A percentile compares a stretch with the other conserved stretches of the same genome.
Evolutionary conservation across 2,113 vertebrate species (phyloP).

Genomic region (Seriola quinqueradiata): DNA sequence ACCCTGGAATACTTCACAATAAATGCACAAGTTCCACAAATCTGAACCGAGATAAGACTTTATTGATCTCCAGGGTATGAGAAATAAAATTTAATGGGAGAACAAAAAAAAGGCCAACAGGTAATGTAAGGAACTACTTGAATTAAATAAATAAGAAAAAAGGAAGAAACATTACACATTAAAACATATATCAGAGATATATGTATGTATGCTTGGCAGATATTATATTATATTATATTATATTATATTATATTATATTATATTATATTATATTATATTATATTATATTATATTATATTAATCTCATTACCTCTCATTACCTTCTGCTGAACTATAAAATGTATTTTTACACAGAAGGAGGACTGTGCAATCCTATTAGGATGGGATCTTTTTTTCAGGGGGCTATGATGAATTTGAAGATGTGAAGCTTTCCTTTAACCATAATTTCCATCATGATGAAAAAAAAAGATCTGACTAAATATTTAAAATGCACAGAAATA

Average conservation of each 20-base stretch:
- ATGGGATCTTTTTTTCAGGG: neutral
- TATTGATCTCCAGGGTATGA: neutral
- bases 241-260: too few relatives aligned
- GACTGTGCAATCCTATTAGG: neutral
- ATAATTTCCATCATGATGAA: neutral
- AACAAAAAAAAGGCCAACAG: neutral
- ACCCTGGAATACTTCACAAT: neutral
- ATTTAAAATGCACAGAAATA: constrained; percentile 34
- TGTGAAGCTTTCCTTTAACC: neutral
- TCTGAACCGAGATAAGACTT: neutral
- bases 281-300: too few relatives aligned
- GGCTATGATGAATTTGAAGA: neutral
- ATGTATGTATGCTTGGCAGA: neutral
- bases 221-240: neutral
- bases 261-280: neutral
- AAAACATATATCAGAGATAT: neutral
- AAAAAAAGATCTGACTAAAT: constrained; percentile 14
- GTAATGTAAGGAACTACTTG: neutral
- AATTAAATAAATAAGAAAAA: neutral
- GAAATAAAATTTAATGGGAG: neutral
- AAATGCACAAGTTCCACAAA: constrained; percentile 5
- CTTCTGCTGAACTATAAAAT: constrained; percentile 1
- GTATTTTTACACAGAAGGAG: neutral
- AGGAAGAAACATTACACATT: neutral
- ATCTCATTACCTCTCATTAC: too few relatives aligned